A percentile compares a stretch with the other conserved stretches of the same genome.
Evolutionary conservation across 2,113 vertebrate genomes (phyloP).

Genomic region (Nanger granti): DNA sequence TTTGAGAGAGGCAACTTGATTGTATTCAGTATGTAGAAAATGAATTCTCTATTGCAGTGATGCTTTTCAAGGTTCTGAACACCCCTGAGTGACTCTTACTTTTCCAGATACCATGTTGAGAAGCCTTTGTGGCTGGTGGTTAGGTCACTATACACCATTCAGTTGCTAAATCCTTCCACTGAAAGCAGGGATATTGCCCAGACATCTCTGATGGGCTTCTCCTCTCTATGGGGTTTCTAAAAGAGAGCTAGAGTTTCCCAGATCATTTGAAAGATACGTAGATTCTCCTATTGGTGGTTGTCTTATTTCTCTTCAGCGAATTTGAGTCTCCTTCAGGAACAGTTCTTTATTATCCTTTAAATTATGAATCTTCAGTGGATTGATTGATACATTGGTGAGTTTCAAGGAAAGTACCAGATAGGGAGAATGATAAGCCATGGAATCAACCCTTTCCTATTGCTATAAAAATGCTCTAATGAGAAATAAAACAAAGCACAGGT

Average conservation of each 20-base stretch:
- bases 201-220: not conserved
- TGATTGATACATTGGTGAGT: not conserved
- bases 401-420: not conserved
- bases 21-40: not conserved
- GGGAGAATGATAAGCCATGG: not conserved
- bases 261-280: not conserved
- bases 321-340: not conserved
- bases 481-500: not conserved
- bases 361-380: not conserved
- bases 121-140: not conserved
- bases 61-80: conserved; percentile 27
- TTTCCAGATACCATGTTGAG: not conserved
- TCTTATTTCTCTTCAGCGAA: not conserved
- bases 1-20: not conserved
- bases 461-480: not conserved
- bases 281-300: not conserved
- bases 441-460: not conserved
- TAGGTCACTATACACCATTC: not conserved
- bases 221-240: not conserved
- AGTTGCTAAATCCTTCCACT: not conserved
- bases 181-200: not conserved
- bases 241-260: not conserved
- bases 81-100: not conserved
- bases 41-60: not conserved
- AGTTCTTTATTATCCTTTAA: not conserved